Evolutionary conservation across 2,113 vertebrate genomes (phyloP).

Genomic region (Scomber japonicus): DNA sequence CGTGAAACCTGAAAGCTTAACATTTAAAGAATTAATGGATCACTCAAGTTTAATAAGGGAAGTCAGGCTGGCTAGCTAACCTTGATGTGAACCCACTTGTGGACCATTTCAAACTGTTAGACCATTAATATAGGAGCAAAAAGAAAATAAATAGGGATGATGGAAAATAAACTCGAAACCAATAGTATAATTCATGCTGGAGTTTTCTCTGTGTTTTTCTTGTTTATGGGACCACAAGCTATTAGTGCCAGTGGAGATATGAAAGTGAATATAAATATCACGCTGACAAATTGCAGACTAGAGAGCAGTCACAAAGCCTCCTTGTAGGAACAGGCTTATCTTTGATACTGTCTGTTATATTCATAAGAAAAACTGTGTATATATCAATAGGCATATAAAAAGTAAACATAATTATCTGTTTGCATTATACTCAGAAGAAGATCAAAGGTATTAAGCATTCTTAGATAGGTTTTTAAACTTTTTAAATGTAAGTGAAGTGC

Average conservation of each 20-base stretch:
- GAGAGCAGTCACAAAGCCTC: constrained; percentile 62
- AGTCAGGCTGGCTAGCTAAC: constrained; percentile 5
- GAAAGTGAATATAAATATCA: constrained; percentile 76
- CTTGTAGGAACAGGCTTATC: constrained; percentile 71
- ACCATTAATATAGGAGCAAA: background rate
- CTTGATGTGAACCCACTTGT: constrained; percentile 57
- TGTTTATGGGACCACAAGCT: constrained; percentile 50
- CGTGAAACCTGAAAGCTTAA: constrained; percentile 16
- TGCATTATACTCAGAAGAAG: constrained; percentile 68
- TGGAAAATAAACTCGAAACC: background rate
- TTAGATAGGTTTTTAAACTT: constrained; percentile 73
- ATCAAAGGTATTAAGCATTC: constrained; percentile 74
- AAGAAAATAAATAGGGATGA: background rate
- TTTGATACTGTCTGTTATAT: constrained; percentile 73
- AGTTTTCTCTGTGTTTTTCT: constrained; percentile 17
- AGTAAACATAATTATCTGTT: constrained; percentile 77
- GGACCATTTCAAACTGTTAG: constrained; percentile 22
- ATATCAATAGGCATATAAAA: constrained; percentile 70
- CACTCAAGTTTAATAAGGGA: constrained; percentile 10
- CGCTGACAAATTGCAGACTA: constrained; percentile 76
- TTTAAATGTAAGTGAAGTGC: constrained; percentile 69
- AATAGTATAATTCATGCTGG: background rate
- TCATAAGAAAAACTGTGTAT: constrained; percentile 65
- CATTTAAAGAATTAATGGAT: constrained; percentile 26
- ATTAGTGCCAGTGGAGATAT: constrained; percentile 53